phyloP scores from a whole-genome alignment of 2,797 vertebrate species.

The Neosalanx taihuensis region DNA sequence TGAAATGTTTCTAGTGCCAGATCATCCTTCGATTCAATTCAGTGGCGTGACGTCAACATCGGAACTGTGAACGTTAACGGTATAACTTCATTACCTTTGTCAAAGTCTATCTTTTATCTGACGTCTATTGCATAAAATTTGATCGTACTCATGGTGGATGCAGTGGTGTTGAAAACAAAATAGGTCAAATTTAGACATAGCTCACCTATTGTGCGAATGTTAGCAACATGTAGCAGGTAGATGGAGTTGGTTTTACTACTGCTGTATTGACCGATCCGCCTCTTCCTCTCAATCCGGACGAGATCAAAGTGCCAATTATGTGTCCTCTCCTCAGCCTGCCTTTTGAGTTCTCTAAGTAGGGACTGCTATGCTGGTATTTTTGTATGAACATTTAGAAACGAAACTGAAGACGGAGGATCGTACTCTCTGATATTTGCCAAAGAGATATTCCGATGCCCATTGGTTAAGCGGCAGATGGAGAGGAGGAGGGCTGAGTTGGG shows the following conservation, averaged over 20 bases:
- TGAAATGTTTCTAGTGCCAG: not conserved
- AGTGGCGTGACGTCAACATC: slow-evolving; percentile 32
- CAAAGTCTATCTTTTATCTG: slow-evolving; percentile 34
- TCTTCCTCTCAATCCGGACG: slow-evolving; percentile 37
- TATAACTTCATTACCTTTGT: slow-evolving; percentile 40
- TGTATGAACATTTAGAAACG: slow-evolving; percentile 65
- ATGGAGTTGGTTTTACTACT: slow-evolving; percentile 64
- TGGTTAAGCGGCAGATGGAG: slow-evolving; percentile 57
- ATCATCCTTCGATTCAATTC: slow-evolving; percentile 26
- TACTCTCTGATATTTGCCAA: slow-evolving; percentile 81
- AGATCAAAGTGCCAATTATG: slow-evolving; percentile 64
- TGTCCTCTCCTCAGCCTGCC: slow-evolving; percentile 49
- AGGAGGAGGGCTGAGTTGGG: slow-evolving; percentile 57
- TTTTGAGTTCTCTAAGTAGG: slow-evolving; percentile 60
- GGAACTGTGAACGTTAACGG: slow-evolving; percentile 50
- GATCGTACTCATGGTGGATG: slow-evolving; percentile 48
- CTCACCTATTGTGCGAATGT: slow-evolving; percentile 61
- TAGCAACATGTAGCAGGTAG: slow-evolving; percentile 66
- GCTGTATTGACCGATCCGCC: slow-evolving; percentile 55
- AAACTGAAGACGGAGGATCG: slow-evolving; percentile 39
- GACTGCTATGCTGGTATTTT: slow-evolving; percentile 73
- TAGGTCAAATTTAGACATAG: slow-evolving; percentile 37
- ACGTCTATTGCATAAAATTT: slow-evolving; percentile 43
- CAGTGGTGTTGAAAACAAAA: slow-evolving; percentile 31
- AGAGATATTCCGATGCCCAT: slow-evolving; percentile 69